A percentile compares a stretch with the other conserved stretches of the same genome.
phyloP scores from a whole-genome alignment of 1,140 invertebrate genomes.

The Psix sp. region DNA sequence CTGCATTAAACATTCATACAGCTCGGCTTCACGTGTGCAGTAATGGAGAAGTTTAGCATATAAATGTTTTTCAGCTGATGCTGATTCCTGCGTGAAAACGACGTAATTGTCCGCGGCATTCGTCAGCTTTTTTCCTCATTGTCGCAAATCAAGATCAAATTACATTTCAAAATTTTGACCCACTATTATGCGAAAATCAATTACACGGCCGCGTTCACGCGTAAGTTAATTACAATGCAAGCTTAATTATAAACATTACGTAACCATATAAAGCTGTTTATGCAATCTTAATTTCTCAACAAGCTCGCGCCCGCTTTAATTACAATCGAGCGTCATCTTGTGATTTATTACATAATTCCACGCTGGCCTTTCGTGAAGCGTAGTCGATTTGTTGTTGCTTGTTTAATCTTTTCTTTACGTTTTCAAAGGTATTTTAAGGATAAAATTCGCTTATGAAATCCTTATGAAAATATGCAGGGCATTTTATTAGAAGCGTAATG shows the following conservation, averaged over 20 bases:
- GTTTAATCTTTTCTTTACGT: too few species aligned
- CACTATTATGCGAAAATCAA: constrained; percentile 2
- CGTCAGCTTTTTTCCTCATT: neutral
- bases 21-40: neutral
- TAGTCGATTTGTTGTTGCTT: constrained; percentile 8
- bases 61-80: constrained; percentile 13
- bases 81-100: neutral
- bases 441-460: neutral
- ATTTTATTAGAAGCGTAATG: too few species aligned
- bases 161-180: constrained; percentile 5
- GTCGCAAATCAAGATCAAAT: constrained; percentile 4
- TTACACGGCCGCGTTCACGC: constrained; percentile 11
- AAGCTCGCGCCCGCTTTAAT: constrained; percentile 23
- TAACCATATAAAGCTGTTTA: constrained; percentile 15
- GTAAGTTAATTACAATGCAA: constrained; percentile 12
- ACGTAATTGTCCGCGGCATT: neutral
- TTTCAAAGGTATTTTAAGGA: neutral
- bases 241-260: constrained; percentile 21
- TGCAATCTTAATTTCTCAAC: constrained; percentile 20
- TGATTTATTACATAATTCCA: constrained; percentile 19
- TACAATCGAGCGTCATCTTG: constrained; percentile 20
- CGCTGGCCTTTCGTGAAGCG: too few species aligned
- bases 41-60: constrained; percentile 16
- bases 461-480: too few species aligned
- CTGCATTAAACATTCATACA: constrained; percentile 15